Evolutionary conservation across 2,888 invertebrate species (phyloP).

Genomic region (Cepaea hortensis): DNA sequence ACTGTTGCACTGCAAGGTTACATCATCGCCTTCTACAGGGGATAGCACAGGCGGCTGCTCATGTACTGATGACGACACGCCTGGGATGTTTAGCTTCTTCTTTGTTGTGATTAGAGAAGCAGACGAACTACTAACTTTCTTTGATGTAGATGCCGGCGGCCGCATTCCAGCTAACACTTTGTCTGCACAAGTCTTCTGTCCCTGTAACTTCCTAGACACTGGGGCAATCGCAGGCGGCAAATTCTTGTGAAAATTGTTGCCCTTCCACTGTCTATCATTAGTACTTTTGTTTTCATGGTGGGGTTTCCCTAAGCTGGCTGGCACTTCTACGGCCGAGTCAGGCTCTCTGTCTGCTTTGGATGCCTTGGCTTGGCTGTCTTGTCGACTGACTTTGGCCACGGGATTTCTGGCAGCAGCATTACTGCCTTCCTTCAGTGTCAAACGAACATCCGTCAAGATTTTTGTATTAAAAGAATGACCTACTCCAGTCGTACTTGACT

Average conservation of each 20-base stretch:
- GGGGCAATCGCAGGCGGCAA: neutral
- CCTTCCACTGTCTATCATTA: no score
- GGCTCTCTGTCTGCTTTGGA: neutral
- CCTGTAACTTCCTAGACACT: neutral
- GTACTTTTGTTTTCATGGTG: neutral
- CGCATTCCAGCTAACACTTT: no score
- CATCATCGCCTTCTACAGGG: no score
- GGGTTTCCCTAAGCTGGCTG: neutral
- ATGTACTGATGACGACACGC: no score
- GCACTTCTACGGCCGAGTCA: neutral
- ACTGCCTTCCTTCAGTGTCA: neutral
- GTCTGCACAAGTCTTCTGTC: no score
- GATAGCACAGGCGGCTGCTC: no score
- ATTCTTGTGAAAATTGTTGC: neutral
- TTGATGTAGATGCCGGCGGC: no score
- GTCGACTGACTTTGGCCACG: neutral
- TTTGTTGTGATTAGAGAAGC: no score
- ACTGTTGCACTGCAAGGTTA: no score
- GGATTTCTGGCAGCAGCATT: neutral
- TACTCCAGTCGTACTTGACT: neutral
- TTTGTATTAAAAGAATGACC: neutral
- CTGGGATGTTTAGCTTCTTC: no score
- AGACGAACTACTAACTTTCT: no score
- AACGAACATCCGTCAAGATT: no score
- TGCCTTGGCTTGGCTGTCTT: neutral